A percentile compares a stretch with the other conserved stretches of the same genome.
Evolutionary conservation across 2,888 invertebrate species (phyloP).

Genomic region (Acleris cristana): DNA sequence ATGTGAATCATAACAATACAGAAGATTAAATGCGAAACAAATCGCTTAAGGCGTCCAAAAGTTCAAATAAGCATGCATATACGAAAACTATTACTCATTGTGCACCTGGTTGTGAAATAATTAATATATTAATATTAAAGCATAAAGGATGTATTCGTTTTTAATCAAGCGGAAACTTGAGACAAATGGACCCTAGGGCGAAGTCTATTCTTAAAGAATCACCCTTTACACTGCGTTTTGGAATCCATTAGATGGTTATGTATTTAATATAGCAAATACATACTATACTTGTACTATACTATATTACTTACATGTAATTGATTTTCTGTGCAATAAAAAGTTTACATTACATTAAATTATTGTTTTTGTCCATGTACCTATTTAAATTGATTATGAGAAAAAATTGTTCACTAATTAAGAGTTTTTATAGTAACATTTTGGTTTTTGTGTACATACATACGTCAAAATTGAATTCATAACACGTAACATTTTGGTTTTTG

Average conservation of each 20-base stretch:
- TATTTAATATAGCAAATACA: too few relatives aligned
- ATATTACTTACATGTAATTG: too few relatives aligned
- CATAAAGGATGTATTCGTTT: constrained; percentile 17
- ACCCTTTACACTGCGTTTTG: not conserved
- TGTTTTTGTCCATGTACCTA: too few relatives aligned
- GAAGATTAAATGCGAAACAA: constrained; percentile 26
- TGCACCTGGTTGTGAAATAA: constrained; percentile 49
- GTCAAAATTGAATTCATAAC: too few relatives aligned
- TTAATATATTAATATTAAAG: constrained; percentile 7
- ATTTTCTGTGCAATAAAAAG: too few relatives aligned
- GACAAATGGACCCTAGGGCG: constrained; percentile 16
- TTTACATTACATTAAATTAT: too few relatives aligned
- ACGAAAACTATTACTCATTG: constrained; percentile 44
- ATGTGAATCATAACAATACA: constrained; percentile 15
- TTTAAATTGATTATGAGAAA: too few relatives aligned
- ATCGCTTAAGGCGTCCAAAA: constrained; percentile 47
- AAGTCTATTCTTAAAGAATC: not conserved
- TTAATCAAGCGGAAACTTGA: constrained; percentile 32
- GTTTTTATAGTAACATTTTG: too few relatives aligned
- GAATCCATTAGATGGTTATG: not conserved
- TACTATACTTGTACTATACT: too few relatives aligned
- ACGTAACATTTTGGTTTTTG: too few relatives aligned
- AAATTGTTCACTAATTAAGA: too few relatives aligned
- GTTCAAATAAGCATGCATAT: constrained; percentile 55
- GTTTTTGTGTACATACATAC: too few relatives aligned